phyloP scores from a whole-genome alignment of 2,113 vertebrate species.

The Bostrychus sinensis region DNA sequence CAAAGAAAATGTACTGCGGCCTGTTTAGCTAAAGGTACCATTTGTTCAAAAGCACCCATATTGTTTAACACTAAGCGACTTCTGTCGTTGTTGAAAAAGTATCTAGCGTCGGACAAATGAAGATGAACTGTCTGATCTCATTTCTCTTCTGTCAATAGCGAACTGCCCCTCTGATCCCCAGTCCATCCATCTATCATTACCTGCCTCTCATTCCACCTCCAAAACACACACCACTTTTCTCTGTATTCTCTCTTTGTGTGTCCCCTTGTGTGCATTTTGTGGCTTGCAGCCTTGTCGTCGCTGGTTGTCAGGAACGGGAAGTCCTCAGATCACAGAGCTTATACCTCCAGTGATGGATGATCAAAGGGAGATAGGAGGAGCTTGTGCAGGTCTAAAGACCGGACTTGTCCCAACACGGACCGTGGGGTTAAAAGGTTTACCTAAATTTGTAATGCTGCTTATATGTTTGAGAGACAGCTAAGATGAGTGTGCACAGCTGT shows the following conservation, averaged over 20 bases:
- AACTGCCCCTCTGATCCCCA: slow-evolving; percentile 10
- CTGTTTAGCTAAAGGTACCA: too few relatives aligned
- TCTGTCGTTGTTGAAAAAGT: neutral
- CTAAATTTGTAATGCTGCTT: slow-evolving; percentile 8
- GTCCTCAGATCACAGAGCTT: slow-evolving; percentile 19
- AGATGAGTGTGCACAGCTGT: neutral
- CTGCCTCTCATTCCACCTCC: slow-evolving; percentile 7
- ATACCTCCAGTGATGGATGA: slow-evolving; percentile 22
- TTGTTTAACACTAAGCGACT: neutral
- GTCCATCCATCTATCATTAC: slow-evolving; percentile 1
- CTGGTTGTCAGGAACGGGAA: slow-evolving; percentile 53
- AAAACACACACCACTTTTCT: slow-evolving; percentile 17
- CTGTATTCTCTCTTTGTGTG: neutral
- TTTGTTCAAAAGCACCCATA: neutral
- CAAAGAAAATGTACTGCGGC: too few relatives aligned
- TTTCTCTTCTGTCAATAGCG: slow-evolving; percentile 11
- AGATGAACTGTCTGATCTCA: slow-evolving; percentile 8
- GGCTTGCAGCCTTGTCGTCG: slow-evolving; percentile 30
- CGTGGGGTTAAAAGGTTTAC: slow-evolving; percentile 7
- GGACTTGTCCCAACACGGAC: slow-evolving; percentile 10
- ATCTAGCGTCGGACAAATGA: neutral
- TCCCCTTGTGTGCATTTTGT: neutral
- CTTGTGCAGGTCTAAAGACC: slow-evolving; percentile 5
- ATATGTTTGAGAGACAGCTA: neutral
- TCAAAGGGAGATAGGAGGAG: slow-evolving; percentile 27